These are phyloP conservation scores for Cotesia chilonis DNA, from an alignment of 1,140 invertebrate genomes.

Conservation along the genomic window DNA sequence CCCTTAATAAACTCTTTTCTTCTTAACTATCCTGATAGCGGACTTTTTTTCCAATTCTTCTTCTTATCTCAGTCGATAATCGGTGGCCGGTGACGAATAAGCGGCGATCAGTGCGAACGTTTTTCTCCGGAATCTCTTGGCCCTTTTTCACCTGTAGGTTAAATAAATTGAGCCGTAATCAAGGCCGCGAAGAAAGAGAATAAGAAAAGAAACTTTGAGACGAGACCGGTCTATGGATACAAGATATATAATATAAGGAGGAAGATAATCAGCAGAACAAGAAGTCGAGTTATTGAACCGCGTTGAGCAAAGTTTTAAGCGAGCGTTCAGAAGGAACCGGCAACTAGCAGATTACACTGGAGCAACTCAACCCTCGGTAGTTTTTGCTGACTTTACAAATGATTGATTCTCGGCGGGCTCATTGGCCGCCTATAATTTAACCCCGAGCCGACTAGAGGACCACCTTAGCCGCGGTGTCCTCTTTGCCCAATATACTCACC, in stretches of 20 bases:
- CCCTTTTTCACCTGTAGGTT: constrained; percentile 41
- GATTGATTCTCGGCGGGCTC: constrained; percentile 37
- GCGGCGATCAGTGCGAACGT: background rate
- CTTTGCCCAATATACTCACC: background rate
- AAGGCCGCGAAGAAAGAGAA: constrained; percentile 41
- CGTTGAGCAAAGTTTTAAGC: background rate
- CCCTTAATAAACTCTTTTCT: too few species aligned
- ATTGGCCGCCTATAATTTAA: constrained; percentile 37
- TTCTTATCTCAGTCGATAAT: constrained; percentile 23
- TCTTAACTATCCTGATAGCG: too few species aligned
- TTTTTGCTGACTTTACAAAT: constrained; percentile 36
- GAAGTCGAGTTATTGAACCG: constrained; percentile 22
- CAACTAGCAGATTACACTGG: constrained; percentile 25
- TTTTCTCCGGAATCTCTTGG: constrained; percentile 25
- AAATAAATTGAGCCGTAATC: constrained; percentile 49
- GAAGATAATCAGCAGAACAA: constrained; percentile 21
- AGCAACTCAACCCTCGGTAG: background rate
- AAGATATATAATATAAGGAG: background rate
- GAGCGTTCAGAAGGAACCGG: background rate
- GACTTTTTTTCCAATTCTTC: background rate
- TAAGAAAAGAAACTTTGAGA: background rate
- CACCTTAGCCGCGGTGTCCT: constrained; percentile 28
- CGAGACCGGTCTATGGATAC: background rate
- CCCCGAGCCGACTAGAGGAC: constrained; percentile 31
- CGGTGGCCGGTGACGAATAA: constrained; percentile 17